These are phyloP conservation scores for Thymallus thymallus DNA, from an alignment of 2,113 vertebrate species.

Conservation along the genomic window DNA sequence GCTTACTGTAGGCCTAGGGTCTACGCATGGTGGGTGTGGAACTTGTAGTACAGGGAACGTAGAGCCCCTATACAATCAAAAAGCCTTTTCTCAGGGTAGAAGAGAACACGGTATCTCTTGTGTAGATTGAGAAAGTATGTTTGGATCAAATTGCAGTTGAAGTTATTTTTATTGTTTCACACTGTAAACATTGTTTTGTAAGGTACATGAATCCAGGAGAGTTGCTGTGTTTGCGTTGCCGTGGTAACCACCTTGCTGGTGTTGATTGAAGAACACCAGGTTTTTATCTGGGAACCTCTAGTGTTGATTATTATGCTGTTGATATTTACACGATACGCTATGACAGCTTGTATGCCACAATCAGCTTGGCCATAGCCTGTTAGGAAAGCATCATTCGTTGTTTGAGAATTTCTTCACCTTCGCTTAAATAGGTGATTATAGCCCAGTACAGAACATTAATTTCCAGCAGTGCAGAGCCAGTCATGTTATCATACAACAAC, in stretches of 20 bases:
- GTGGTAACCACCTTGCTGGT: not conserved
- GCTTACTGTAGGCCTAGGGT: not conserved
- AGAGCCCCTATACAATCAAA: too few relatives aligned
- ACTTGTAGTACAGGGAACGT: conserved; percentile 33
- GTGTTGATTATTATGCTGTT: not conserved
- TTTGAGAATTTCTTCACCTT: not conserved
- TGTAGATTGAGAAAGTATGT: too few relatives aligned
- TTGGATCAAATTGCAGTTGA: not conserved
- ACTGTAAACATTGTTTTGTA: too few relatives aligned
- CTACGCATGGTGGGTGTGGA: not conserved
- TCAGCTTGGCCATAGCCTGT: not conserved
- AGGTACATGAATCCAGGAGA: not conserved
- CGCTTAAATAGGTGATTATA: not conserved
- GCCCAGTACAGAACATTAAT: not conserved
- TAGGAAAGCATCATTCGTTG: not conserved
- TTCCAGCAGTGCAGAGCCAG: not conserved
- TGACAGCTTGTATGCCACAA: too few relatives aligned
- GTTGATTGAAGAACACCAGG: not conserved
- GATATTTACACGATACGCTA: too few relatives aligned
- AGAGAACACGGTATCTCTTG: not conserved
- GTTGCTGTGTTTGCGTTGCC: not conserved
- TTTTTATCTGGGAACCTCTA: not conserved
- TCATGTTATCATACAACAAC: not conserved
- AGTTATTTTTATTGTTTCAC: not conserved
- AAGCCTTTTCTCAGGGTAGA: conserved; percentile 15